Evolutionary conservation across 1,140 invertebrate genomes (phyloP), one percentile per base, ranked within the genome.

Genomic region (Bombus cullumanus): DNA sequence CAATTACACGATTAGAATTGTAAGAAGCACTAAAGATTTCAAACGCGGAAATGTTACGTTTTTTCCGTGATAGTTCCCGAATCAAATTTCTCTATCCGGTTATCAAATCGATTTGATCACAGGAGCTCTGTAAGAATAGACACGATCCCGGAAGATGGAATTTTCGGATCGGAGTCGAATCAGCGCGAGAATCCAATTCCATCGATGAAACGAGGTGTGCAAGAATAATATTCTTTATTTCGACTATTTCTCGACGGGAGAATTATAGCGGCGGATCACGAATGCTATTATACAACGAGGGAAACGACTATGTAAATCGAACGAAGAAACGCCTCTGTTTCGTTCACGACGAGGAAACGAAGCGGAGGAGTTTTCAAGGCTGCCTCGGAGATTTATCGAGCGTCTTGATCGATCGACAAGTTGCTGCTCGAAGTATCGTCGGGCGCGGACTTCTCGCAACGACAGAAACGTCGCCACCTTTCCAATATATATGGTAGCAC

Each of bases 311-410:
- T 53, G 81, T 62, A 83, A 83, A 83, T 83, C 43, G 62, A 47
- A 9, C 10, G 57, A 77, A 68, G 41, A 84, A 78, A 84, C 82
- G 53, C 47, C 76, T 47, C 39, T 39, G 73, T 64, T 66, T 66
- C 15, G 34, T 57, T 13, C 22, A 12, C 53, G 59, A 81, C 37
- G 75, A 62, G 57, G 53, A 77, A 77, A 62, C 57, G 34, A 6
- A 53, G 77, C 59, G 43, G 41, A 80, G 69, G 77, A 43, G 66
- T 79, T 68, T 47, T 71, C 53, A 73, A 81, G 83, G 69, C 69
- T 71, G 43, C 37, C 43, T 47, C 25, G 43, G 43, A 71, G 66
- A 84, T 84, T 84, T 84, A 84, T 84, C 75, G 82, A 62, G 22
- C 12, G 43, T 43, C 75, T 77, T 43, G 69, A 85, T 85, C 78